Conservation (phyloP, 2,888 invertebrate genomes). For the Epiblema foenella region DNA sequence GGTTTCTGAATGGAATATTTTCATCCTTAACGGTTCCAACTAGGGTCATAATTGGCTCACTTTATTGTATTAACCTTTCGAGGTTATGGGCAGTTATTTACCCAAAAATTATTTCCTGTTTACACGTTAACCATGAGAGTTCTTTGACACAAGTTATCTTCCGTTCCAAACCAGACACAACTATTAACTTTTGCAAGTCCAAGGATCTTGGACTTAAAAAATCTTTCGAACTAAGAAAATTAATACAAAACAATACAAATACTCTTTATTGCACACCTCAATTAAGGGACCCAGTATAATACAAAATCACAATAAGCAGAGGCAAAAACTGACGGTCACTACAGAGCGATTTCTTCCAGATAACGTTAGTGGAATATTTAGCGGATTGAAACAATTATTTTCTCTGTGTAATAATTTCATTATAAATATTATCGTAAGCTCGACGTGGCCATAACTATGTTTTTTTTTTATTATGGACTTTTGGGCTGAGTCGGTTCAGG, state of each 20-base stretch:
- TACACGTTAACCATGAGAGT: not conserved
- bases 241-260: too few species aligned
- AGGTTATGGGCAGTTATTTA: not conserved
- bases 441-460: too few species aligned
- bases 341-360: too few species aligned
- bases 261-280: too few species aligned
- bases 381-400: not conserved
- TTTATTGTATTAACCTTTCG: not conserved
- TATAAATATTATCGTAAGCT: too few species aligned
- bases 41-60: not conserved
- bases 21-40: not conserved
- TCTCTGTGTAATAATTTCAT: not conserved
- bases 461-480: too few species aligned
- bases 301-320: too few species aligned
- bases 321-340: too few species aligned
- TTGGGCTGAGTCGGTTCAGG: too few species aligned
- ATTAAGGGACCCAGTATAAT: too few species aligned
- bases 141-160: not conserved
- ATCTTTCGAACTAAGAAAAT: too few species aligned
- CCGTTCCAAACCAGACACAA: not conserved
- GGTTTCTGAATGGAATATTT: not conserved
- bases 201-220: not conserved
- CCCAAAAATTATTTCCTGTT: not conserved
- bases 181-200: slow-evolving; percentile 1
- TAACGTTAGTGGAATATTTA: too few species aligned